A percentile compares a stretch with the other conserved stretches of the same genome.
Conservation (phyloP, 2,797 vertebrate genomes). For the Gymnothorax reevesii region DNA sequence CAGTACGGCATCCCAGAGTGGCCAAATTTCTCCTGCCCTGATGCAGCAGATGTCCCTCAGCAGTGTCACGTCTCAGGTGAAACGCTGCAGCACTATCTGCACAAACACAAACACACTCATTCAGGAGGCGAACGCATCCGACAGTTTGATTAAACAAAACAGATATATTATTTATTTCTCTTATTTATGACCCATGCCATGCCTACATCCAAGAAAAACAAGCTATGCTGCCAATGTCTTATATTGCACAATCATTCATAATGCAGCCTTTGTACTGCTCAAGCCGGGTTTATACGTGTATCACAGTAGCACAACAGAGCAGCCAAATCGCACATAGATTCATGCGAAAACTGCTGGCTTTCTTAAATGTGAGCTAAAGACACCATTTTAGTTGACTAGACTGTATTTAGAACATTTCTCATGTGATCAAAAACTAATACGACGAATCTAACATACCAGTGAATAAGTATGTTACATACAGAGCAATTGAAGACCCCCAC, state of each 20-base stretch:
- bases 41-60: background rate
- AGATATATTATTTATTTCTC: background rate
- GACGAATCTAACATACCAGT: background rate
- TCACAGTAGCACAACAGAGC: background rate
- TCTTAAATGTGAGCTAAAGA: background rate
- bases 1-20: background rate
- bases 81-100: background rate
- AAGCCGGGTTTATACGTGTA: background rate
- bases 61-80: background rate
- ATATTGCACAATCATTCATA: background rate
- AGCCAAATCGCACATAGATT: background rate
- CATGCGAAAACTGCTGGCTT: background rate
- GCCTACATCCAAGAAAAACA: slow-evolving; percentile 11
- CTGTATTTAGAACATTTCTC: background rate
- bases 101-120: background rate
- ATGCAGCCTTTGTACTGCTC: background rate
- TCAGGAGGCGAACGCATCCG: background rate
- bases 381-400: background rate
- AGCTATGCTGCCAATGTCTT: background rate
- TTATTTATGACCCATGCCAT: background rate
- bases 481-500: background rate
- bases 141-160: background rate
- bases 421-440: background rate
- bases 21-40: background rate
- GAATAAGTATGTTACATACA: background rate